Evolutionary conservation across 2,113 vertebrate genomes (phyloP).

Genomic region (Isichthys henryi): DNA sequence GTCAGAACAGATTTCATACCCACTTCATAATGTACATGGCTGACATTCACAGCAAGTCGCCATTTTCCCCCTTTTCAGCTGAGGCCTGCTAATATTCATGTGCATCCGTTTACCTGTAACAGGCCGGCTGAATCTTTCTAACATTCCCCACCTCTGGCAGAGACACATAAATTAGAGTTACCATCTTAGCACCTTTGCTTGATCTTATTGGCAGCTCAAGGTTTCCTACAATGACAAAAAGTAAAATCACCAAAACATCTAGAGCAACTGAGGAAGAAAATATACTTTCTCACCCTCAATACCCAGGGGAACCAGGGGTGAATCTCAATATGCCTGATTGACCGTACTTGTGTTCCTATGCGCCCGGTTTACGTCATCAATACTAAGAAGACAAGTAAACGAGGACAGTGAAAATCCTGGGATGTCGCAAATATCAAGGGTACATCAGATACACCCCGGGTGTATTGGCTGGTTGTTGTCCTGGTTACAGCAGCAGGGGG

Average conservation of each 20-base stretch:
- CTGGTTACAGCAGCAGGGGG: slow-evolving; percentile 42
- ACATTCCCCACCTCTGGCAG: neutral
- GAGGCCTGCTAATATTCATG: neutral
- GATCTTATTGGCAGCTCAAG: too few relatives aligned
- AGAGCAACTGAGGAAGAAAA: neutral
- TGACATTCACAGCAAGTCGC: neutral
- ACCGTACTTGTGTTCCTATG: neutral
- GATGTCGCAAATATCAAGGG: too few relatives aligned
- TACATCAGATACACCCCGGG: neutral
- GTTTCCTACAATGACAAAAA: neutral
- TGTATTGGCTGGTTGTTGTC: slow-evolving; percentile 52
- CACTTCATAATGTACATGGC: neutral
- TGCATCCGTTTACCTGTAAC: slow-evolving; percentile 44
- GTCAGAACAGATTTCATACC: neutral
- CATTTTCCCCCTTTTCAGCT: neutral
- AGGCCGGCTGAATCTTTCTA: neutral
- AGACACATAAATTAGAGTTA: neutral
- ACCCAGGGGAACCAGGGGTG: slow-evolving; percentile 39
- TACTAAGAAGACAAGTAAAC: neutral
- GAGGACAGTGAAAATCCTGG: neutral
- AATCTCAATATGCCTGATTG: neutral
- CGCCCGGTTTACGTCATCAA: neutral
- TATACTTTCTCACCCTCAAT: slow-evolving; percentile 45
- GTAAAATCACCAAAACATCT: neutral
- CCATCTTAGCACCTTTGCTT: neutral